phyloP scores from a whole-genome alignment of 2,888 invertebrate species.

The Drosophila kokeensis region DNA sequence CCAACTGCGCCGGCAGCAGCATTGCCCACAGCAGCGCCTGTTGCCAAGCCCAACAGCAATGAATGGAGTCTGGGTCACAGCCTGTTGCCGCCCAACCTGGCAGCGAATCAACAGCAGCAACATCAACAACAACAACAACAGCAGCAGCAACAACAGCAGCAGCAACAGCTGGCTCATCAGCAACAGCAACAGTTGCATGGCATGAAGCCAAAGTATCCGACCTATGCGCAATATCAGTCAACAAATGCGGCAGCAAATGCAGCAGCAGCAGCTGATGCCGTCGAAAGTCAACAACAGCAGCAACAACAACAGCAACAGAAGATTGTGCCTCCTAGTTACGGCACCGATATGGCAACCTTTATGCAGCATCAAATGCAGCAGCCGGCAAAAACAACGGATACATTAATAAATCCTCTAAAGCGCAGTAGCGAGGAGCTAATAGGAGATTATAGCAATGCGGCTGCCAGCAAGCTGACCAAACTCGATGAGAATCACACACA shows the following conservation, averaged over 20 bases:
- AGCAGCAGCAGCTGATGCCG: slow-evolving; percentile 63
- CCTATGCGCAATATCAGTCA: slow-evolving; percentile 82
- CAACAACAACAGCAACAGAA: slow-evolving; percentile 63
- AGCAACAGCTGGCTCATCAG: not conserved
- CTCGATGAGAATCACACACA: slow-evolving; percentile 64
- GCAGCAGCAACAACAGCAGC: slow-evolving; percentile 43
- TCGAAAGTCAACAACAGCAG: slow-evolving; percentile 50
- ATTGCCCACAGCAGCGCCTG: slow-evolving; percentile 25
- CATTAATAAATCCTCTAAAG: slow-evolving; percentile 74
- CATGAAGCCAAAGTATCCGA: slow-evolving; percentile 76
- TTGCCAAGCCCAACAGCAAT: slow-evolving; percentile 45
- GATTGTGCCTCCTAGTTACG: slow-evolving; percentile 67
- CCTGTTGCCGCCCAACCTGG: slow-evolving; percentile 58
- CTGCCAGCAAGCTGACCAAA: slow-evolving; percentile 72
- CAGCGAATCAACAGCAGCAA: slow-evolving; percentile 45
- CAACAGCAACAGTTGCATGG: slow-evolving; percentile 51
- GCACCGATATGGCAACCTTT: slow-evolving; percentile 80
- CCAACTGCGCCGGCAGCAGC: slow-evolving; percentile 32
- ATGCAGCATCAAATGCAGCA: slow-evolving; percentile 82
- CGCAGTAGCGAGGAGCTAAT: slow-evolving; percentile 73
- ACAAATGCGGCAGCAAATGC: slow-evolving; percentile 71
- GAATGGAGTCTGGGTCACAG: slow-evolving; percentile 70
- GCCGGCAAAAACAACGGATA: slow-evolving; percentile 63
- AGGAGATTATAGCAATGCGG: slow-evolving; percentile 76
- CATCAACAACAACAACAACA: slow-evolving; percentile 44